Conservation (phyloP, 1,140 invertebrate species). For the Leucophenga varia region DNA sequence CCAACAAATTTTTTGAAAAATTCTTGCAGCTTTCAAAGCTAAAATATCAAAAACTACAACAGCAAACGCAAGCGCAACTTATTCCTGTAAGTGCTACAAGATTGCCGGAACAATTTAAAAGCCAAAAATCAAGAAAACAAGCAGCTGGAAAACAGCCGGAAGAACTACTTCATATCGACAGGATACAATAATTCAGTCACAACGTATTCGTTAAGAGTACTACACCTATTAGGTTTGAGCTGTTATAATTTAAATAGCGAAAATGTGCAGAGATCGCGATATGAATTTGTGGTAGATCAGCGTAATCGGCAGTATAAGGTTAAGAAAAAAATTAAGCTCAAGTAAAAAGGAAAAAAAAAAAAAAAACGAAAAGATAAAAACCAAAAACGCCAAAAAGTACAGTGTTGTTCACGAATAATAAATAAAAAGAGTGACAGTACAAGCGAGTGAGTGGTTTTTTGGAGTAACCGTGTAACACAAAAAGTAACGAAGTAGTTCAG, state of each 20-base stretch:
- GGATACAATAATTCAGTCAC: constrained; percentile 50
- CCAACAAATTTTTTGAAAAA: no score
- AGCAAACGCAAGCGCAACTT: no score
- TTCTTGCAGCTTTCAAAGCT: no score
- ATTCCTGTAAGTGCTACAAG: constrained; percentile 14
- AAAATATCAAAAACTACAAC: no score
- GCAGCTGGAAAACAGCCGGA: constrained; percentile 16
- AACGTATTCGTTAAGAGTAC: constrained; percentile 55
- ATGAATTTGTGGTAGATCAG: constrained; percentile 56
- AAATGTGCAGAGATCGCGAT: constrained; percentile 59
- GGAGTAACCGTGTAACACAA: no score
- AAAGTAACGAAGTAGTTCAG: no score
- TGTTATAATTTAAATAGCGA: constrained; percentile 51
- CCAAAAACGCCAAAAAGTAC: neutral
- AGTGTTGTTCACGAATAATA: no score
- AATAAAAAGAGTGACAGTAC: no score
- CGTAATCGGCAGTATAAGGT: constrained; percentile 55
- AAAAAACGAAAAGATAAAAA: neutral
- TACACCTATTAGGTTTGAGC: constrained; percentile 46
- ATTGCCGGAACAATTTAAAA: no score
- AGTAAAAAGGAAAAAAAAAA: constrained; percentile 23
- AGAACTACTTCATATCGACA: constrained; percentile 30
- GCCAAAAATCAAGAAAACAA: no score
- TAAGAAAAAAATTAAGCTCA: constrained; percentile 55
- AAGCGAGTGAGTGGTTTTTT: no score